Conservation (phyloP, 2,888 invertebrate species). For the Cryptosula pallasiana region DNA sequence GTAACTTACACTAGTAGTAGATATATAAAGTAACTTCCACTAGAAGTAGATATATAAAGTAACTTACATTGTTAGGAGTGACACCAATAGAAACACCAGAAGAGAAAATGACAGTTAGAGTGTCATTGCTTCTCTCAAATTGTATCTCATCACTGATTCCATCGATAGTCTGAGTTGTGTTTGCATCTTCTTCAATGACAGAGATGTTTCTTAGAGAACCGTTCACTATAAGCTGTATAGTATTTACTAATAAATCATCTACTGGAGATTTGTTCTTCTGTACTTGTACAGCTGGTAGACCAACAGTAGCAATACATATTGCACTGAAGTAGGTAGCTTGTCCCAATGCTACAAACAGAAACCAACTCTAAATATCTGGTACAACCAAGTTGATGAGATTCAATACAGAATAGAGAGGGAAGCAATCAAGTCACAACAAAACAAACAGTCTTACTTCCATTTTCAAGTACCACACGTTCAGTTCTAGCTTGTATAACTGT, state of each 20-base stretch:
- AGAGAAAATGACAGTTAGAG: neutral
- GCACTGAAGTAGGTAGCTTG: slow-evolving; percentile 17
- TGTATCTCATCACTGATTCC: neutral
- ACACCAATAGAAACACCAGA: neutral
- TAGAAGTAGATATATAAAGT: too few species aligned
- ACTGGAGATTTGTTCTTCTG: slow-evolving; percentile 8
- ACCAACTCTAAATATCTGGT: too few species aligned
- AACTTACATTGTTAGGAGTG: neutral
- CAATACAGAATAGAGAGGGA: too few species aligned
- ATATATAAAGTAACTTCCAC: too few species aligned
- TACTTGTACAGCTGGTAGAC: neutral
- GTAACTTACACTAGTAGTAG: too few species aligned
- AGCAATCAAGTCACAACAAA: too few species aligned
- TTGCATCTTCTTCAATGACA: slow-evolving; percentile 8
- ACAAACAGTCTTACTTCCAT: slow-evolving; percentile 6
- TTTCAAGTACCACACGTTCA: neutral
- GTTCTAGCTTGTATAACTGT: slow-evolving; percentile 20
- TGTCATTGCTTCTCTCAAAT: slow-evolving; percentile 7
- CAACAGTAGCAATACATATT: neutral
- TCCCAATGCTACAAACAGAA: slow-evolving; percentile 2
- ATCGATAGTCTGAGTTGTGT: slow-evolving; percentile 1
- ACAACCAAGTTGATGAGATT: too few species aligned
- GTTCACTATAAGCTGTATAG: neutral
- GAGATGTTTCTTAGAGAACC: neutral
- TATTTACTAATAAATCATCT: neutral